Base-by-base conservation (phyloP, 2,888 invertebrate species). In the Agrotis ipsilon region DNA sequence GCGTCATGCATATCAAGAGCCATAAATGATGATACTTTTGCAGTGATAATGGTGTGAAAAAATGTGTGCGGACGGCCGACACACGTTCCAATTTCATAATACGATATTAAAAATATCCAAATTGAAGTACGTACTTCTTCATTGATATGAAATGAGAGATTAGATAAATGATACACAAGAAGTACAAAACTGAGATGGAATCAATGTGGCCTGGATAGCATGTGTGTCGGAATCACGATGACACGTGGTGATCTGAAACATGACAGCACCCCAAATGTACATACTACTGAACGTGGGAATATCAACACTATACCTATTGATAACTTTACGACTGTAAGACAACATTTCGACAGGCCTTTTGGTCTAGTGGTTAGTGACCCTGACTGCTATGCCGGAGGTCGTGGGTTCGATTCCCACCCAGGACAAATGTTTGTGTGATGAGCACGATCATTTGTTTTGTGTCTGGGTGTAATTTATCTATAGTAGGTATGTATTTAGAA, bases 211-310 rank as follows among this genome's bases (percentile, higher is more conserved):
- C 60, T 49, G 66, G 59, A 60, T 73, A 69, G 61, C 73, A 82
- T 58, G 58, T 66, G 66, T 60, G 75, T 46, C 19, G 32, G 27
- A 32, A 60, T 57, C 39, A 27, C n/a, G 55, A 16, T n/a, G n/a
- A 46, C 82, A 78, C 59, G 72, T 80, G 65, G 68, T 62, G 64
- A 19, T 51, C 46, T n/a, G 32, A 13, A 21, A 48, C 32, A 14
- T 55, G 48, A 18, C 60, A 57, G 51, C 61, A 68, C 51, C 45
- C n/a, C 13, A 46, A 21, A 61, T 54, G 13, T 48, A 14, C 18
- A 14, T 27, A 1, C 27, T 21, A 52, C 49, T 39, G 32, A 75
- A 58, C 71, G 59, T 64, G 73, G 43, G 67, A 73, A 64, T 64
- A 48, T 64, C 52, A 54, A 39, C 19, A 32, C 39, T 45, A 0